A percentile compares a stretch with the other conserved stretches of the same genome.
Evolutionary conservation across 1,140 invertebrate genomes (phyloP).

Genomic region (Drosophila insularis): DNA sequence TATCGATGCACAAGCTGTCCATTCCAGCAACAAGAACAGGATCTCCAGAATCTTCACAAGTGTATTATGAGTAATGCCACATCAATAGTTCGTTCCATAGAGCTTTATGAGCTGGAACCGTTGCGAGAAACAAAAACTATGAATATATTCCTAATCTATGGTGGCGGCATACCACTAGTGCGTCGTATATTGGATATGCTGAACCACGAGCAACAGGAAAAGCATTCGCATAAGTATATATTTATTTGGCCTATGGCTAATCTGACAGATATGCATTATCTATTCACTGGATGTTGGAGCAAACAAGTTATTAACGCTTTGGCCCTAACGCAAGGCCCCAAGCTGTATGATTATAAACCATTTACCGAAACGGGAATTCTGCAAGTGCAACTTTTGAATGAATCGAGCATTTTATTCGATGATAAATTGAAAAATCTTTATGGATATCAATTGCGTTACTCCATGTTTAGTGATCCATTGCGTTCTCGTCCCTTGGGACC

Average conservation of each 20-base stretch:
- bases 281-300: slow-evolving; percentile 57
- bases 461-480: slow-evolving; percentile 65
- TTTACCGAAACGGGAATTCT: slow-evolving; percentile 52
- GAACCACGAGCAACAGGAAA: slow-evolving; percentile 56
- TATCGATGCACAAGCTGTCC: slow-evolving; percentile 62
- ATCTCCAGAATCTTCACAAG: slow-evolving; percentile 30
- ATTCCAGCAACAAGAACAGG: slow-evolving; percentile 17
- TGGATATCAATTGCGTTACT: slow-evolving; percentile 60
- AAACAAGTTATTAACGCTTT: slow-evolving; percentile 55
- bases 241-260: slow-evolving; percentile 63
- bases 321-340: slow-evolving; percentile 33
- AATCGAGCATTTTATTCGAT: slow-evolving; percentile 21
- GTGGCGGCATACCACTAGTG: slow-evolving; percentile 31
- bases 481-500: slow-evolving; percentile 46
- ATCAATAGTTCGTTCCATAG: slow-evolving; percentile 39
- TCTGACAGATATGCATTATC: slow-evolving; percentile 23
- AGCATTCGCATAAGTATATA: slow-evolving; percentile 66
- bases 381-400: not conserved
- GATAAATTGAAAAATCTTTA: slow-evolving; percentile 59
- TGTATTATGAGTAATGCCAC: slow-evolving; percentile 49
- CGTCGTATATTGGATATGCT: slow-evolving; percentile 60
- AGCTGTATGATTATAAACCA: slow-evolving; percentile 66
- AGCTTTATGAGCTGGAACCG: slow-evolving; percentile 54
- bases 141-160: slow-evolving; percentile 61
- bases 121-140: slow-evolving; percentile 48